Evolutionary conservation across 2,888 invertebrate species (phyloP), one percentile per base, ranked within the genome.

Genomic region (Hypomecis atomaria): DNA sequence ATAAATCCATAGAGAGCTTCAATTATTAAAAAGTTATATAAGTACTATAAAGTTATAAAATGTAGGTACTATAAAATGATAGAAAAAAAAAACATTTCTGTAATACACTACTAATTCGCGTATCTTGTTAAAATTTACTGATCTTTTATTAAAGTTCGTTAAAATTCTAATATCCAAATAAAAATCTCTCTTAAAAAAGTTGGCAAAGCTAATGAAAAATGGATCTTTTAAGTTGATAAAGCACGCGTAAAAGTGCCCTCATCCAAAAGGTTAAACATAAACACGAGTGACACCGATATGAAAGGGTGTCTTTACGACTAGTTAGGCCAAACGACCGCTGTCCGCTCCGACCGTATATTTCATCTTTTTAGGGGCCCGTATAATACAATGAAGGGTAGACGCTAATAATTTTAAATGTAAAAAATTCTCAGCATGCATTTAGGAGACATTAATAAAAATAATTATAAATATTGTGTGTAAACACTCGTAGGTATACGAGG

Each of bases 281-380:
- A 77, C 72, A 77, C 62, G 65, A 71, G 70, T 71, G 72, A 67
- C 71, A 70, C 69, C 62, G 70, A 62, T 65, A 69, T 65, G 65
- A 71, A 70, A 55, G 70, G 68, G 59, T 67, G 70, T 72, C 75
- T 80, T 77, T 72, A 75, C 74, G 75, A 74, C 74, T 77, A 79
- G 80, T 79, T 76, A 79, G 78, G 81, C 78, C 81, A 83, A 79
- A 82, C 83, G 78, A 62, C 59, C 60, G 53, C 57, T 53, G 47
- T 33, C 47, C 75, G 77, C 79, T 77, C 78, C 78, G 78, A 76
- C 71, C 76, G 76, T 81, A 87, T 88, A 88, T 85, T 84, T 88
- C 87, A 88, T 88, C 85, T 84, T 87, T 56, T 45, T 56, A 56
- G 56, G 56, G 47, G 23, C 40, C 40, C 40, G 40, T 23, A 4